Evolutionary conservation across 2,797 vertebrate species (phyloP), one percentile per base, ranked within the genome.

Genomic region (Fistularia commersonii): DNA sequence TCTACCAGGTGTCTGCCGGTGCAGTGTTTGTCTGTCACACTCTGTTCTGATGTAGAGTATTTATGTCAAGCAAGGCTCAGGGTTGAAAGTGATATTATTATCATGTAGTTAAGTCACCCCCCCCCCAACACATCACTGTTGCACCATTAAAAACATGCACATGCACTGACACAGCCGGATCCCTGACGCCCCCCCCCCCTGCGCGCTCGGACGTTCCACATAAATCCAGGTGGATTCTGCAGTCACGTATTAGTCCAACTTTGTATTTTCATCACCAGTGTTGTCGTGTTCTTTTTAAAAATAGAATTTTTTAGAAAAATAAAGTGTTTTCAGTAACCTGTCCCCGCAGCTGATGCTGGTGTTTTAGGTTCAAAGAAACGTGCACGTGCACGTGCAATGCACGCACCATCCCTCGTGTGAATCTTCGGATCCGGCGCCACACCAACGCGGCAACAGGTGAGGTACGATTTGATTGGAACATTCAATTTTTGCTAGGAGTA

Each of bases 41-140:
- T 66, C 32, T 36, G 68, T 57, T 76, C 58, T 64, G 66, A 76
- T 62, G 49, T 11, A 23, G 66, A 52, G 64, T 79, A 72, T 85
- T 80, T 66, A 71, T 79, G 72, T 86, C 69, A 44, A 83, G 81
- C 72, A 85, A 82, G 81, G 77, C 87, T 89, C 87, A 89, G 87
- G 87, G 84, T 83, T 85, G 66, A 85, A 72, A 23, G 23, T 23
- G 23, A 76, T 83, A 73, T 83, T 79, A 62, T 80, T 57, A 66
- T 74, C 52, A 46, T 78, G 54, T 79, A 61, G 62, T 80, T 55
- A n/a, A 64, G 69, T 75, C 69, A n/a, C 54, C 47, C 1, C 76
- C 66, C 72, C 61, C 49, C 59, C 70, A 64, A 72, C 36, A 43
- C 69, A 49, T 74, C 70, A 77, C 60, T 42, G 48, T 61, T 39